Percentiles rank a stretch among this genome's conserved stretches.
These are phyloP conservation scores for Plotosus lineatus DNA, from an alignment of 2,113 vertebrate genomes.

Conservation along the genomic window DNA sequence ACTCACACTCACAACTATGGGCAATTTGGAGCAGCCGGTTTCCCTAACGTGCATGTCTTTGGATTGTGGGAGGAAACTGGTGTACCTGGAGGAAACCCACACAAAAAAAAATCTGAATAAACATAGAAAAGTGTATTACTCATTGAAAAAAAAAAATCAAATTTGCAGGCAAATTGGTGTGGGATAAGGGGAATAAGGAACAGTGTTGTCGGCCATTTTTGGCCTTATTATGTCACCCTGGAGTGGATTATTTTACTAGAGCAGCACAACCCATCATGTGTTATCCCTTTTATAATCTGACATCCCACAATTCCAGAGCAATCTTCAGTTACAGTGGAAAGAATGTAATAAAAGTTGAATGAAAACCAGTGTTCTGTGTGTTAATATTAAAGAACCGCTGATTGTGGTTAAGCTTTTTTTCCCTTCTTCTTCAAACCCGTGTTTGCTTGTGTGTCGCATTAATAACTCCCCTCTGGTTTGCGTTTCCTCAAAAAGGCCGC, in stretches of 20 bases:
- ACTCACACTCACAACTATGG: too few relatives aligned
- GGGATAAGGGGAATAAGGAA: neutral
- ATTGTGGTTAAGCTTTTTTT: slow-evolving; percentile 43
- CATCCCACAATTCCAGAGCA: neutral
- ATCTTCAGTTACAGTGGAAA: neutral
- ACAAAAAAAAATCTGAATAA: neutral
- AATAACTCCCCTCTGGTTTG: slow-evolving; percentile 72
- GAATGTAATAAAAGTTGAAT: slow-evolving; percentile 38
- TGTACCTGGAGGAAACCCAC: too few relatives aligned
- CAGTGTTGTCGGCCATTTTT: neutral
- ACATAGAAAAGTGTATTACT: neutral
- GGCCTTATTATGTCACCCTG: neutral
- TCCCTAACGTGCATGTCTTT: too few relatives aligned
- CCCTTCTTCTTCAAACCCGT: slow-evolving; percentile 58
- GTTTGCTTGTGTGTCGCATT: slow-evolving; percentile 77
- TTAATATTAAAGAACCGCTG: slow-evolving; percentile 49
- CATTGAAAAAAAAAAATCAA: neutral
- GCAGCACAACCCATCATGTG: neutral
- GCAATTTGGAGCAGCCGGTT: too few relatives aligned
- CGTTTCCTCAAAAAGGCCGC: slow-evolving; percentile 74
- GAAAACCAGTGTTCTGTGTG: slow-evolving; percentile 30
- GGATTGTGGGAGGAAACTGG: too few relatives aligned
- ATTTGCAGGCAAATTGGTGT: neutral
- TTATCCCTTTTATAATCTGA: neutral
- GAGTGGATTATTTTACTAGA: neutral